Percentiles rank a stretch among this genome's conserved stretches.
Evolutionary conservation across 2,797 vertebrate species (phyloP).

Genomic region (Takifugu ocellatus): DNA sequence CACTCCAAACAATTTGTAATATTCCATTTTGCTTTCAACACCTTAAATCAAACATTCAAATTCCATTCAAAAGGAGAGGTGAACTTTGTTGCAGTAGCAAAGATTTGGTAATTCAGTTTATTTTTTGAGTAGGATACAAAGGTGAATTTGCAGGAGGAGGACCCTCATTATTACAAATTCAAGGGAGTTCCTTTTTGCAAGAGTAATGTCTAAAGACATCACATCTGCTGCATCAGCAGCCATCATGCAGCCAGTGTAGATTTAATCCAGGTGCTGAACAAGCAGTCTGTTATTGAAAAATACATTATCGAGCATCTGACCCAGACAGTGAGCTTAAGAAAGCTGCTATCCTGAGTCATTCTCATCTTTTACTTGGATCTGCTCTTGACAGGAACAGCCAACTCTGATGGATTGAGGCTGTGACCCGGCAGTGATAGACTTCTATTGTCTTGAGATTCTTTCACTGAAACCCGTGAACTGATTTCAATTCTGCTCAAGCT

Average conservation of each 20-base stretch:
- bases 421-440: constrained; percentile 59
- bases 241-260: not conserved
- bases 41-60: too few relatives aligned
- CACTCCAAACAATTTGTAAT: too few relatives aligned
- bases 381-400: constrained; percentile 34
- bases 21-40: too few relatives aligned
- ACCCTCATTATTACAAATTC: too few relatives aligned
- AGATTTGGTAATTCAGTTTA: too few relatives aligned
- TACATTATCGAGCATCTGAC: constrained; percentile 32
- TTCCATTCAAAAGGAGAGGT: too few relatives aligned
- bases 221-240: too few relatives aligned
- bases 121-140: too few relatives aligned
- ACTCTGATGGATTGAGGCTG: constrained; percentile 67
- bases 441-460: constrained; percentile 31
- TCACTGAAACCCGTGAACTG: constrained; percentile 18
- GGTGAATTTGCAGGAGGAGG: too few relatives aligned
- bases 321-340: constrained; percentile 19
- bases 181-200: too few relatives aligned
- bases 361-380: constrained; percentile 45
- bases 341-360: constrained; percentile 35
- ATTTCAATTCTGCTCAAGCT: constrained; percentile 32
- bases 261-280: not conserved
- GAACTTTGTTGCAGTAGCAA: too few relatives aligned
- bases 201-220: too few relatives aligned
- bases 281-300: constrained; percentile 6